Conservation (phyloP, 37 sponge, comb jelly and placozoan genomes). For the Tethya wilhelma region DNA sequence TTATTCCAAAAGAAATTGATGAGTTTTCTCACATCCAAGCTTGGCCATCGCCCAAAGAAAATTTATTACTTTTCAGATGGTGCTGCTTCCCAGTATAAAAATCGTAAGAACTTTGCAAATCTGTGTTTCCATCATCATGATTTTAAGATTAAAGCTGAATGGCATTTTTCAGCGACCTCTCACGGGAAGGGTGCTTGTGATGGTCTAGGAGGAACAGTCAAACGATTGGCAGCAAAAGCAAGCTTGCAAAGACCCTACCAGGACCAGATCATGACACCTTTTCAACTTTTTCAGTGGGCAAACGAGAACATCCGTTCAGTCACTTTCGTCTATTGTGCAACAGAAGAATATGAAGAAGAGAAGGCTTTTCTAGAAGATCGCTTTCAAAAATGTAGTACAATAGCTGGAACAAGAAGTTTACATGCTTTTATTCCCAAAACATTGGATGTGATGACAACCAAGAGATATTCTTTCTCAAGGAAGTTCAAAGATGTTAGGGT, state of each 20-base stretch:
- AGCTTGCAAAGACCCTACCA: conserved; percentile 43
- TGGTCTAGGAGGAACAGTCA: conserved; percentile 71
- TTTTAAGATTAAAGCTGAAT: conserved; percentile 53
- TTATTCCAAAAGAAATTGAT: conserved; percentile 42
- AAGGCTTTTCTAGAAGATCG: conserved; percentile 22
- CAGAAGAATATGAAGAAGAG: conserved; percentile 17
- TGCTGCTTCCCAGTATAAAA: conserved; percentile 56
- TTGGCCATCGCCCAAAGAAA: conserved; percentile 19
- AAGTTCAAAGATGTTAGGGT: conserved; percentile 34
- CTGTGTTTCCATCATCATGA: conserved; percentile 46
- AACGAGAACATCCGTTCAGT: conserved; percentile 9
- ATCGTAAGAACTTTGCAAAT: conserved; percentile 56
- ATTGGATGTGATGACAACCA: not conserved
- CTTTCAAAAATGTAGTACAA: conserved; percentile 38
- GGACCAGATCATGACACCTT: conserved; percentile 56
- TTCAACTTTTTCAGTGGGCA: conserved; percentile 43
- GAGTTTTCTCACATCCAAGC: conserved; percentile 10
- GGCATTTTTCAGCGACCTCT: conserved; percentile 64
- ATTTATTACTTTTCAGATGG: conserved; percentile 66
- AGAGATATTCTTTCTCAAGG: conserved; percentile 10
- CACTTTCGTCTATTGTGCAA: conserved; percentile 20
- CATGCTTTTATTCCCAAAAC: conserved; percentile 41
- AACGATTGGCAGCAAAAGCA: conserved; percentile 44
- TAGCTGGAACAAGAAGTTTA: conserved; percentile 45
- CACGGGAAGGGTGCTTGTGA: conserved; percentile 66